phyloP scores from a whole-genome alignment of 2,113 vertebrate species.

The Ursus arctos region DNA sequence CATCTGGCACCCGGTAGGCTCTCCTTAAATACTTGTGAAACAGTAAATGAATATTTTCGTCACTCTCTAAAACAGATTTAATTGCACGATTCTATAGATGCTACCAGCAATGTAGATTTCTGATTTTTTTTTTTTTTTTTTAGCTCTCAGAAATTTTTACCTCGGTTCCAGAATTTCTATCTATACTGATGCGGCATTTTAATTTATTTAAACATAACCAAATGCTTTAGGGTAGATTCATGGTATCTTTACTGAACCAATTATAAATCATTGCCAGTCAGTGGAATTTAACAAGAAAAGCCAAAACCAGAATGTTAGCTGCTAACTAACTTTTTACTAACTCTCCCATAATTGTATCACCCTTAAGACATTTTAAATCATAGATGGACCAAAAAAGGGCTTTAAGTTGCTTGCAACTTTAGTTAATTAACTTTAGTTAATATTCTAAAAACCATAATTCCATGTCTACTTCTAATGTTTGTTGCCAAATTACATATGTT shows the following conservation, averaged over 20 bases:
- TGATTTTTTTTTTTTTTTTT: not conserved
- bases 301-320: not conserved
- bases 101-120: not conserved
- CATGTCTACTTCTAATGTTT: not conserved
- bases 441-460: not conserved
- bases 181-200: constrained; percentile 31
- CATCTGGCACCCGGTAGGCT: not conserved
- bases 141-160: not conserved
- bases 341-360: not conserved
- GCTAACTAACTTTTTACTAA: constrained; percentile 4
- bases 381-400: not conserved
- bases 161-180: not conserved
- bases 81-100: not conserved
- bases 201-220: constrained; percentile 34
- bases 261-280: constrained; percentile 41
- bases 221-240: not conserved
- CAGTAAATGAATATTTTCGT: not conserved
- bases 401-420: not conserved
- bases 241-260: constrained; percentile 37
- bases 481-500: not conserved
- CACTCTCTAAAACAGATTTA: not conserved
- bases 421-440: not conserved
- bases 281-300: constrained; percentile 24
- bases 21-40: not conserved
- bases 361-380: constrained; percentile 20